Percentiles rank a stretch among this genome's conserved stretches.
phyloP scores from a whole-genome alignment of 2,888 invertebrate genomes.

The Xestia xanthographa region DNA sequence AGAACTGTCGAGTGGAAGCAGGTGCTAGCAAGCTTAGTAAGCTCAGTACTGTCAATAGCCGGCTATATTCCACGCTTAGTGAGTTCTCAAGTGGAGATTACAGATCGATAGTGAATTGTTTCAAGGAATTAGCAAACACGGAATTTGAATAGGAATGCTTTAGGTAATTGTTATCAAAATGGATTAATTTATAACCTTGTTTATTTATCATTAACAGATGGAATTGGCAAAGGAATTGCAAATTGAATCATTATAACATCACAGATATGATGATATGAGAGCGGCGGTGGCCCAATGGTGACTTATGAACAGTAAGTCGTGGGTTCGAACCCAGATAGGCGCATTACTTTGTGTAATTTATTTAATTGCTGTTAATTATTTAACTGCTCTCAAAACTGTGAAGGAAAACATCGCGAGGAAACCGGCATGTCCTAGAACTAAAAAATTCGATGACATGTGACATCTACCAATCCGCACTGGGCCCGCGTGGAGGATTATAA shows the following conservation, averaged over 20 bases:
- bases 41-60: conserved; percentile 33
- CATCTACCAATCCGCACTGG: too few species aligned
- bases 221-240: background rate
- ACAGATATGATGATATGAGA: too few species aligned
- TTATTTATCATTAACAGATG: conserved; percentile 3
- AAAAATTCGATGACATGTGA: too few species aligned
- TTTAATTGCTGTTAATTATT: too few species aligned
- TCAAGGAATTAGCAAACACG: background rate
- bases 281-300: too few species aligned
- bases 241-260: background rate
- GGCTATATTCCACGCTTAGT: conserved; percentile 33
- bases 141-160: background rate
- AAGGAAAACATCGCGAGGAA: too few species aligned
- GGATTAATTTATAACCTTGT: background rate
- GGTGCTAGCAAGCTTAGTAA: conserved; percentile 29
- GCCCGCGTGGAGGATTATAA: too few species aligned
- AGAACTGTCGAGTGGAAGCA: conserved; percentile 5
- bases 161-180: conserved; percentile 3
- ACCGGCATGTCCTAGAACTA: too few species aligned
- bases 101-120: conserved; percentile 19
- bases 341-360: too few species aligned
- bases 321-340: too few species aligned
- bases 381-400: too few species aligned
- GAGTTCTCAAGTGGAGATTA: conserved; percentile 45
- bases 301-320: too few species aligned